Conservation (phyloP, 2,797 vertebrate species). For the Distichodus sexfasciatus region DNA sequence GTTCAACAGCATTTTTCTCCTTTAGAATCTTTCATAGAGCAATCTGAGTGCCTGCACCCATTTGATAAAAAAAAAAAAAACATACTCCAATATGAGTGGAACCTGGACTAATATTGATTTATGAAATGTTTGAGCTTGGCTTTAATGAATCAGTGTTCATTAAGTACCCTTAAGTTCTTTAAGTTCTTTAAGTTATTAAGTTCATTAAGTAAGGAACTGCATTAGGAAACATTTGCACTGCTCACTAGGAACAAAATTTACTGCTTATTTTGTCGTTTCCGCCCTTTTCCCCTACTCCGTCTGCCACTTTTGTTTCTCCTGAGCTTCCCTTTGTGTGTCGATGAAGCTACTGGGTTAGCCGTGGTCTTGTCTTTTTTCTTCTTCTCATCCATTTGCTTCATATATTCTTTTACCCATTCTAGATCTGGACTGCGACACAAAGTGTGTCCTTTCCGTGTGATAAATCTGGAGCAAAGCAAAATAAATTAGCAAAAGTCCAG, state of each 20-base stretch:
- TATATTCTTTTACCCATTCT: conserved; percentile 7
- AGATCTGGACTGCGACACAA: conserved; percentile 12
- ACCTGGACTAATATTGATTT: too few relatives aligned
- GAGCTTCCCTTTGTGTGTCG: not conserved
- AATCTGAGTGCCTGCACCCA: not conserved
- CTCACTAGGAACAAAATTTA: not conserved
- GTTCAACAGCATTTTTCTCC: too few relatives aligned
- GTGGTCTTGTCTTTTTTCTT: not conserved
- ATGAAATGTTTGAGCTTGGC: too few relatives aligned
- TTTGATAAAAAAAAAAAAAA: too few relatives aligned
- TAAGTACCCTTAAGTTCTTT: too few relatives aligned
- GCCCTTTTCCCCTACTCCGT: not conserved
- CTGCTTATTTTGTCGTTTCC: not conserved
- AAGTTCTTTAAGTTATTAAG: too few relatives aligned
- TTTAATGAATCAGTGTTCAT: too few relatives aligned
- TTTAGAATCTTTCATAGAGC: not conserved
- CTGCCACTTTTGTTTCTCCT: not conserved
- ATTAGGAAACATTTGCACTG: too few relatives aligned
- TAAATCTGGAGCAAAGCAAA: conserved; percentile 27
- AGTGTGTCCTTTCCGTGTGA: fast-evolving
- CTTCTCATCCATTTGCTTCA: not conserved
- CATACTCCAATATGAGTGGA: too few relatives aligned
- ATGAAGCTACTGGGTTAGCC: not conserved
- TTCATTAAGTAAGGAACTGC: too few relatives aligned
- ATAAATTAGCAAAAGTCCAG: not conserved